Conservation (phyloP, 2,113 vertebrate genomes). For the Monarcha castaneiventris region DNA sequence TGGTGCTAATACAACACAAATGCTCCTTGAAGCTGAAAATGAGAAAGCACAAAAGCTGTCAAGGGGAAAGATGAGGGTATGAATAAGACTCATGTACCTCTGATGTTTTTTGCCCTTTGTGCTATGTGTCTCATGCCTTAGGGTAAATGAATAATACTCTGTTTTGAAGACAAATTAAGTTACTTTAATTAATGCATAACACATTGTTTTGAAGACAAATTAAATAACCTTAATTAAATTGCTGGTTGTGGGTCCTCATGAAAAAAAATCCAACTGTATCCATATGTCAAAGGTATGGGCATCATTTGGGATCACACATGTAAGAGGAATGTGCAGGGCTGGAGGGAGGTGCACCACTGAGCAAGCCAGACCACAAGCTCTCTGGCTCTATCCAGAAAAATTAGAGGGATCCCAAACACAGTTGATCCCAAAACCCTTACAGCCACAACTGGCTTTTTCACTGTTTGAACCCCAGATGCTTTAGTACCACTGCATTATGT, state of each 20-base stretch:
- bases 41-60: conserved; percentile 17
- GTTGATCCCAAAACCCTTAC: background rate
- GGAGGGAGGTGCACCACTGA: background rate
- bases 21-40: conserved; percentile 37
- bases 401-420: background rate
- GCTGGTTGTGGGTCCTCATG: background rate
- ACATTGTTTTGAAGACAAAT: conserved; percentile 53
- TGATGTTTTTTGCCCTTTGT: conserved; percentile 24
- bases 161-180: conserved; percentile 65
- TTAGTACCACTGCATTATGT: background rate
- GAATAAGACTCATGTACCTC: conserved; percentile 46
- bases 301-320: background rate
- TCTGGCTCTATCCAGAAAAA: background rate
- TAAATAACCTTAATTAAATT: conserved; percentile 28
- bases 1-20: background rate
- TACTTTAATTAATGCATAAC: conserved; percentile 33
- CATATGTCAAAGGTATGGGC: background rate
- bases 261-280: background rate
- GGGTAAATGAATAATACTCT: conserved; percentile 34
- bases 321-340: background rate
- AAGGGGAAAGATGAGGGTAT: background rate
- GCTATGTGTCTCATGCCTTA: background rate
- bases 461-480: background rate
- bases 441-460: background rate
- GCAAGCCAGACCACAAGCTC: background rate